These are phyloP conservation scores for Mastomys coucha DNA, from an alignment of 2,113 vertebrate genomes.

Conservation along the genomic window DNA sequence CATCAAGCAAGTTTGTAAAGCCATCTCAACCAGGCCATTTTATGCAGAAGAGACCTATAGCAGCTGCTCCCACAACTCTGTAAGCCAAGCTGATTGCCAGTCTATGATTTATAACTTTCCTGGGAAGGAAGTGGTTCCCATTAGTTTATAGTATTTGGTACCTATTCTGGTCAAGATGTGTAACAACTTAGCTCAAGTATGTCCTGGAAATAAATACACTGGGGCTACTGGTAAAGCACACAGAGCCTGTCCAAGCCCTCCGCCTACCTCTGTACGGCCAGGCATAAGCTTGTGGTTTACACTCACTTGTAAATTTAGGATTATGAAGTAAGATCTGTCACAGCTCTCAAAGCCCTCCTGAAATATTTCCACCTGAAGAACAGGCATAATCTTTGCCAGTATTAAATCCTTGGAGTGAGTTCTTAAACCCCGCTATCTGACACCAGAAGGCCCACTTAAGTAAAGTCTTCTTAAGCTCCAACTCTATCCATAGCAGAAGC, in stretches of 20 bases:
- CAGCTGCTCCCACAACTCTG: not conserved
- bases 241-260: not conserved
- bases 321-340: not conserved
- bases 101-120: not conserved
- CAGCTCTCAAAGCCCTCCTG: not conserved
- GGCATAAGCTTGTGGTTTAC: not conserved
- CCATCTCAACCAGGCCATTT: not conserved
- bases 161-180: not conserved
- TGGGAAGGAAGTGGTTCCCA: not conserved
- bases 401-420: too few relatives aligned
- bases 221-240: not conserved
- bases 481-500: too few relatives aligned
- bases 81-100: too few relatives aligned
- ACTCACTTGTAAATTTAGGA: not conserved
- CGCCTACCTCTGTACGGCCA: not conserved
- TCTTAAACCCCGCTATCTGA: too few relatives aligned
- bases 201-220: not conserved
- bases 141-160: rapidly evolving
- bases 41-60: not conserved
- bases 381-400: not conserved
- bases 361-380: not conserved
- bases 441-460: too few relatives aligned
- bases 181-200: too few relatives aligned
- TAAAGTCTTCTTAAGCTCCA: too few relatives aligned
- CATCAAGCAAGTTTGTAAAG: too few relatives aligned